Evolutionary conservation across 2,113 vertebrate genomes (phyloP).

Genomic region (Podarcis raffonei): DNA sequence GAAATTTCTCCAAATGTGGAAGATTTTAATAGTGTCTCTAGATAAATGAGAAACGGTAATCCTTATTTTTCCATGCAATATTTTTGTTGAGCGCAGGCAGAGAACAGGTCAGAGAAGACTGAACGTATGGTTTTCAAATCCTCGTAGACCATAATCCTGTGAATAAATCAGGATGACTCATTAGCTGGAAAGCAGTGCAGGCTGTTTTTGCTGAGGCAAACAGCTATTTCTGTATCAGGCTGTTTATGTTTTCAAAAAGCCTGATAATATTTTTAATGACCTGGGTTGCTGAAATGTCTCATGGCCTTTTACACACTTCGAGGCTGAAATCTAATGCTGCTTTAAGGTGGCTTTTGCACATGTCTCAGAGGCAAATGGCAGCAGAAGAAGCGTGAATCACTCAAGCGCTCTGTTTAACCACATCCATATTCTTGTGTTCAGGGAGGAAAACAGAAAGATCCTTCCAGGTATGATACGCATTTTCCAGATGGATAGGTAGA

Average conservation of each 20-base stretch:
- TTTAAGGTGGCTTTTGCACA: not conserved
- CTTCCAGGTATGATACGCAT: not conserved
- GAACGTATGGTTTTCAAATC: slow-evolving; percentile 17
- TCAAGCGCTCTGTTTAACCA: not conserved
- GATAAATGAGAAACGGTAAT: not conserved
- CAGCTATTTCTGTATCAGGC: not conserved
- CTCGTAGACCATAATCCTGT: not conserved
- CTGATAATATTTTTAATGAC: not conserved
- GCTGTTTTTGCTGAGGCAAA: slow-evolving; percentile 2
- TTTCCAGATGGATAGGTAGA: not conserved
- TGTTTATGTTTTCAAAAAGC: not conserved
- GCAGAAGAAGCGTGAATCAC: not conserved
- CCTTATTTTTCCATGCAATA: not conserved
- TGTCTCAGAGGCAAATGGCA: not conserved
- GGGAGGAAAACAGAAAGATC: not conserved
- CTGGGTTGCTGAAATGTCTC: not conserved
- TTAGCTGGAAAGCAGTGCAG: not conserved
- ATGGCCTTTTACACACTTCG: not conserved
- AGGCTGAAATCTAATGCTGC: not conserved
- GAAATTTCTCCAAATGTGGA: not conserved
- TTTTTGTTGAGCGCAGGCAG: slow-evolving; percentile 1
- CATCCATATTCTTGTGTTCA: not conserved
- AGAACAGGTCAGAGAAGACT: not conserved
- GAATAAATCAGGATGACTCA: slow-evolving; percentile 29
- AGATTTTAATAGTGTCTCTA: slow-evolving; percentile 2